phyloP scores from a whole-genome alignment of 2,888 invertebrate species.

The Sepioteuthis lessoniana region DNA sequence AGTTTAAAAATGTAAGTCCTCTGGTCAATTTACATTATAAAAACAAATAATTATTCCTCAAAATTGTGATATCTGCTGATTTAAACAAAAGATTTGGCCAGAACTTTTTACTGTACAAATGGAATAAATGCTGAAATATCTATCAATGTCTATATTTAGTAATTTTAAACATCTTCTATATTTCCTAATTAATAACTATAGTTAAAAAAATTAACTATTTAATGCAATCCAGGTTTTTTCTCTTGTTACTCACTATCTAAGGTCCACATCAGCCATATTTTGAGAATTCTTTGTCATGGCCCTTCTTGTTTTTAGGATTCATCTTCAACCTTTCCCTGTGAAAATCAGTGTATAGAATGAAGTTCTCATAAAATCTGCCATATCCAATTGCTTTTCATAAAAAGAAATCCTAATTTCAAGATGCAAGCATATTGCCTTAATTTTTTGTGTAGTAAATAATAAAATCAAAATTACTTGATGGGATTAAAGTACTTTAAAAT shows the following conservation, averaged over 20 bases:
- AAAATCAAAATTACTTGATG: not conserved
- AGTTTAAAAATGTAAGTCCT: not conserved
- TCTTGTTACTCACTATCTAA: not conserved
- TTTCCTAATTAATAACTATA: not conserved
- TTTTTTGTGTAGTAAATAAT: not conserved
- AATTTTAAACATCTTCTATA: not conserved
- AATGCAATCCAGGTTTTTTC: not conserved
- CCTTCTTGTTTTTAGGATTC: not conserved
- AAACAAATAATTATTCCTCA: not conserved
- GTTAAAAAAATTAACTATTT: not conserved
- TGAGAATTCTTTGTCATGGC: not conserved
- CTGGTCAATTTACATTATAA: not conserved
- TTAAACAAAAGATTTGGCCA: not conserved
- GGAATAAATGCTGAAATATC: not conserved
- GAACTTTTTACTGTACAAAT: not conserved
- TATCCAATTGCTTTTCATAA: not conserved
- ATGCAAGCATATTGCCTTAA: not conserved
- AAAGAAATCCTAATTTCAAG: not conserved
- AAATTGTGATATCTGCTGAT: not conserved
- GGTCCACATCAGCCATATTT: not conserved
- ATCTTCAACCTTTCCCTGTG: not conserved
- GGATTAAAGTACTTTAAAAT: not conserved
- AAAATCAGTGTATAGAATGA: not conserved
- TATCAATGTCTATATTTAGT: too few relatives aligned
- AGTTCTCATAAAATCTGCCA: not conserved